A percentile compares a stretch with the other conserved stretches of the same genome.
These are phyloP conservation scores for Lontra canadensis DNA, from an alignment of 2,113 vertebrate genomes.

Conservation along the genomic window DNA sequence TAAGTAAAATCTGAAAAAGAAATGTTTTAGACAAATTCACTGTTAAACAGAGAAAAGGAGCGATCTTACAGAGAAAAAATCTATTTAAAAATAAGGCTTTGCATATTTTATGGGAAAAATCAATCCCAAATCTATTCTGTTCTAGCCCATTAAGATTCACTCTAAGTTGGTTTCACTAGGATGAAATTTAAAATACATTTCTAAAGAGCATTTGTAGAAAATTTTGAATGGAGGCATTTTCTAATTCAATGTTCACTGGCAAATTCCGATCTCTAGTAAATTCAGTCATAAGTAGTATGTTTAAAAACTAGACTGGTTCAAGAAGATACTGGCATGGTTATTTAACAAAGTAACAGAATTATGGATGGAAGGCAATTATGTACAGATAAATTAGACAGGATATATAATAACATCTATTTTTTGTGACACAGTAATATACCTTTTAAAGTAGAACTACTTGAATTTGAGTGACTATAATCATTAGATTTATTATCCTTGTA, in stretches of 20 bases:
- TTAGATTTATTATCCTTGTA: background rate
- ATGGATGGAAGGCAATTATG: background rate
- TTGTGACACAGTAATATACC: background rate
- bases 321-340: background rate
- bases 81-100: constrained; percentile 63
- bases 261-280: constrained; percentile 52
- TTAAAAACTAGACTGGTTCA: constrained; percentile 11
- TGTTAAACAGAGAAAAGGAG: constrained; percentile 49
- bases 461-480: background rate
- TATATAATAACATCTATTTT: background rate
- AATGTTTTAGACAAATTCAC: constrained; percentile 50
- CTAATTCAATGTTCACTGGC: constrained; percentile 8
- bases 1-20: constrained; percentile 46
- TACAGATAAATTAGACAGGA: background rate
- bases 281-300: background rate
- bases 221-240: constrained; percentile 67
- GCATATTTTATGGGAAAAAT: constrained; percentile 67
- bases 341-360: background rate
- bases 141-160: constrained; percentile 65
- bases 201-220: constrained; percentile 61
- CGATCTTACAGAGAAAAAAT: background rate
- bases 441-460: constrained; percentile 42
- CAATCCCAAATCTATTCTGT: constrained; percentile 70
- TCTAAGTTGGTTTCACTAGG: constrained; percentile 56
- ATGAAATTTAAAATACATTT: constrained; percentile 69